phyloP scores from a whole-genome alignment of 1,140 invertebrate species.

The Zaprionus nigranus region DNA sequence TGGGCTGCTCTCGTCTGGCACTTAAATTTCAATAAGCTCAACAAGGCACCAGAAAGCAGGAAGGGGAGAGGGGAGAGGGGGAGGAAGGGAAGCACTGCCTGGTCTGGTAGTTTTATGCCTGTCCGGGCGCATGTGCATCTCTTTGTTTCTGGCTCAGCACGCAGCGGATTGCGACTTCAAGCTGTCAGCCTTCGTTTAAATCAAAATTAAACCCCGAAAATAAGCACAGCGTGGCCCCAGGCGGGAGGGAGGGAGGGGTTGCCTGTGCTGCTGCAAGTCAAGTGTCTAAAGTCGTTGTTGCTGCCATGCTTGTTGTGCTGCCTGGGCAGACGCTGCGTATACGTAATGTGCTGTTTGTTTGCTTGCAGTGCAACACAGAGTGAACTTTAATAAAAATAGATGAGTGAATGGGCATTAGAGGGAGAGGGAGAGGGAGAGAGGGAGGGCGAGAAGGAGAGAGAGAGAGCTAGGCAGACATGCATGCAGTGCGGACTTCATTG shows the following conservation, averaged over 20 bases:
- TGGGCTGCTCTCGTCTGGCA: conserved; percentile 33
- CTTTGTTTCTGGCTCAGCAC: conserved; percentile 65
- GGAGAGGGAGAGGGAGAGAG: not conserved
- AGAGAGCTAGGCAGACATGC: not conserved
- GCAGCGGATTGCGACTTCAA: conserved; percentile 63
- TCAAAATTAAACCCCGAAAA: conserved; percentile 81
- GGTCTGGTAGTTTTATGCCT: conserved; percentile 30
- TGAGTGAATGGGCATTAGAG: conserved; percentile 72
- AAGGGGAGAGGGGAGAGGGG: not conserved
- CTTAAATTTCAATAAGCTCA: conserved; percentile 67
- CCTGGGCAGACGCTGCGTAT: conserved; percentile 59
- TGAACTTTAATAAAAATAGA: conserved; percentile 79
- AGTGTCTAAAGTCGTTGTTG: conserved; percentile 68
- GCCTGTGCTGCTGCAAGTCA: conserved; percentile 53
- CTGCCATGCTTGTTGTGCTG: conserved; percentile 27
- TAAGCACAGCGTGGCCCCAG: conserved; percentile 49
- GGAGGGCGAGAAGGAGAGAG: conserved; percentile 14
- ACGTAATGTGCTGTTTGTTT: conserved; percentile 62
- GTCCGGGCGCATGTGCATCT: conserved; percentile 63
- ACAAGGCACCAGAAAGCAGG: not conserved
- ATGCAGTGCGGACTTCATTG: conserved; percentile 58
- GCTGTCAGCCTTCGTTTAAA: conserved; percentile 77
- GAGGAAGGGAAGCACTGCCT: not conserved
- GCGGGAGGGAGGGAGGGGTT: not conserved
- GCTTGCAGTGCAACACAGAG: conserved; percentile 32